Percentiles rank a stretch among this genome's conserved stretches.
These are phyloP conservation scores for Sipha flava DNA, from an alignment of 1,140 invertebrate species.

Conservation along the genomic window DNA sequence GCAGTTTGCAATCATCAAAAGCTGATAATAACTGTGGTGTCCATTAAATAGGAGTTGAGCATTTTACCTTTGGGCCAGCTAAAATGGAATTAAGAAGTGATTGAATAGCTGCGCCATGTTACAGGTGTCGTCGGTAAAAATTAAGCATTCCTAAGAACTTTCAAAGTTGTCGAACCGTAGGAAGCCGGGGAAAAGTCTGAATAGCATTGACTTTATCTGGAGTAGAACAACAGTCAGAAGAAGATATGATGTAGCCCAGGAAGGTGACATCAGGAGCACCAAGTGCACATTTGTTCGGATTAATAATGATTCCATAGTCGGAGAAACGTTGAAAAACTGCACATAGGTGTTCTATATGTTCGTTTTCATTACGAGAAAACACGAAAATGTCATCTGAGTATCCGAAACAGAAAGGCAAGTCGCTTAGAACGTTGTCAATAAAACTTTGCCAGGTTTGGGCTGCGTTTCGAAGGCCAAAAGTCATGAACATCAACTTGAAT, in stretches of 20 bases:
- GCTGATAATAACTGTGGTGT: slow-evolving; percentile 30
- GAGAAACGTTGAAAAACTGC: not conserved
- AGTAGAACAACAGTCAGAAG: slow-evolving; percentile 35
- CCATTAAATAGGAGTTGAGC: slow-evolving; percentile 19
- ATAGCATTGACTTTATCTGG: not conserved
- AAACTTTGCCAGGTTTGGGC: slow-evolving; percentile 47
- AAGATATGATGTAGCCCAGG: slow-evolving; percentile 36
- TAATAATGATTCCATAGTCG: slow-evolving; percentile 27
- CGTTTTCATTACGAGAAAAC: not conserved
- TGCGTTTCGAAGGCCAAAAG: slow-evolving; percentile 44
- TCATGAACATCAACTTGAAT: slow-evolving; percentile 41
- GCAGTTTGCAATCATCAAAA: slow-evolving; percentile 37
- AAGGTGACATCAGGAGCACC: slow-evolving; percentile 38
- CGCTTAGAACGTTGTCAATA: slow-evolving; percentile 45
- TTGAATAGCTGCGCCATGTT: slow-evolving; percentile 38
- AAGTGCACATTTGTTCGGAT: slow-evolving; percentile 39
- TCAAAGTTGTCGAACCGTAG: not conserved
- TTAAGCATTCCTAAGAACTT: slow-evolving; percentile 42
- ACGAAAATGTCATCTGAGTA: slow-evolving; percentile 43
- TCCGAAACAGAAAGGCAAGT: slow-evolving; percentile 41
- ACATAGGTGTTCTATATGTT: not conserved
- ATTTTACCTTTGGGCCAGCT: slow-evolving; percentile 15
- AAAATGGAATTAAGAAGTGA: slow-evolving; percentile 38
- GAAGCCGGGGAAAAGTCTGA: not conserved
- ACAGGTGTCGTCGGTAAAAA: slow-evolving; percentile 41